Evolutionary conservation across 1,140 invertebrate species (phyloP).

Genomic region (Venturia canescens): DNA sequence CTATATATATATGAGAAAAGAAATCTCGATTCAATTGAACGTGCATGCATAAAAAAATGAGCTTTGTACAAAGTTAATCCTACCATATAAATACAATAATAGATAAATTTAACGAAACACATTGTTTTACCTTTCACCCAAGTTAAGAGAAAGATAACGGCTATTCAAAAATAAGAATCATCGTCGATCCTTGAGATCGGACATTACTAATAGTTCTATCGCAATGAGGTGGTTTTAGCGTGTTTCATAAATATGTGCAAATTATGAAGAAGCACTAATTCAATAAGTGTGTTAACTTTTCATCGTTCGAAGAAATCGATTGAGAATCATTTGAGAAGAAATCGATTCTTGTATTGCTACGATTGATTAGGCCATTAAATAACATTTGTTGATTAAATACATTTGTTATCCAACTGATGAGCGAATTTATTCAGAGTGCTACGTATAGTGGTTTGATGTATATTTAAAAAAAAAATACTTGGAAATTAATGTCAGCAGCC

Average conservation of each 20-base stretch:
- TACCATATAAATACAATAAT: conserved; percentile 10
- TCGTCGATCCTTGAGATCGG: neutral
- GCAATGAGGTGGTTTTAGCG: neutral
- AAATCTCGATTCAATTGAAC: conserved; percentile 23
- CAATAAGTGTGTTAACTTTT: neutral
- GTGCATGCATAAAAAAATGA: conserved; percentile 28
- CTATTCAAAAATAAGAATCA: neutral
- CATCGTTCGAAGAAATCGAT: neutral
- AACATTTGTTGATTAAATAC: too few relatives aligned
- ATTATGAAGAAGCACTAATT: neutral
- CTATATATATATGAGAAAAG: neutral
- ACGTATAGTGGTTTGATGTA: neutral
- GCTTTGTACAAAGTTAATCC: conserved; percentile 42
- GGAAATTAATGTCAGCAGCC: neutral
- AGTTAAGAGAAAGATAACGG: neutral
- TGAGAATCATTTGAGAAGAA: conserved; percentile 21
- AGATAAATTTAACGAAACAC: neutral
- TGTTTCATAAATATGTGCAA: neutral
- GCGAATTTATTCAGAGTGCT: neutral
- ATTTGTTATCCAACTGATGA: neutral
- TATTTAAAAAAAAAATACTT: neutral
- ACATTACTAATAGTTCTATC: too few relatives aligned
- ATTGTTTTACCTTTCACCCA: neutral
- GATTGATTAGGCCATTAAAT: conserved; percentile 16
- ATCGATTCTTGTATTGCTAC: conserved; percentile 3